Evolutionary conservation across 2,888 invertebrate genomes (phyloP).

Genomic region (Drosophila meridiana): DNA sequence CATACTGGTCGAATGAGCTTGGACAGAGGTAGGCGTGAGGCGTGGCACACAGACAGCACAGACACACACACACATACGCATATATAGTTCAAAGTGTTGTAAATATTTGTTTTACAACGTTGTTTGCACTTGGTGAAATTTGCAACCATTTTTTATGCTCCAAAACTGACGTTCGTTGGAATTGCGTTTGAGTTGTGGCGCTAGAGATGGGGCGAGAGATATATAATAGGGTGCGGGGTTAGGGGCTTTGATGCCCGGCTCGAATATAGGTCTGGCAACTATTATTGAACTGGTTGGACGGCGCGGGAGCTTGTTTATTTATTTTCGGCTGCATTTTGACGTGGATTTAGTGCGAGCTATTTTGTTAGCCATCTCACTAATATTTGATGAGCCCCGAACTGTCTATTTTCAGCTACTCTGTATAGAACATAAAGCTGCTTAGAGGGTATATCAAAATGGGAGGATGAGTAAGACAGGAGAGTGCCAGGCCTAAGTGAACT

Average conservation of each 20-base stretch:
- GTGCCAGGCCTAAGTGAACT: not conserved
- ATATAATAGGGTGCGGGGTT: not conserved
- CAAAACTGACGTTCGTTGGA: conserved; percentile 40
- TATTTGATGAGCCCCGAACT: conserved; percentile 61
- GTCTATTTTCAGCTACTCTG: conserved; percentile 21
- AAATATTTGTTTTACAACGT: conserved; percentile 75
- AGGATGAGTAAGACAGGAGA: too few relatives aligned
- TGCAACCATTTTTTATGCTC: conserved; percentile 66
- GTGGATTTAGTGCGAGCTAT: conserved; percentile 74
- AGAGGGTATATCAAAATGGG: not conserved
- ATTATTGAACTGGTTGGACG: conserved; percentile 26
- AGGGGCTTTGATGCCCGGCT: not conserved
- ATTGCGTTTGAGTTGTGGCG: conserved; percentile 25
- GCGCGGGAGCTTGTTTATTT: conserved; percentile 50
- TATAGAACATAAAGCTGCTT: not conserved
- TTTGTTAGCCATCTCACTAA: conserved; percentile 70
- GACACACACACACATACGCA: conserved; percentile 2
- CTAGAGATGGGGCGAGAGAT: not conserved
- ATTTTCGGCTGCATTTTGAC: conserved; percentile 61
- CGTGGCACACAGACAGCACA: conserved; percentile 15
- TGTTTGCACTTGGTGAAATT: conserved; percentile 75
- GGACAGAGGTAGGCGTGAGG: conserved; percentile 22
- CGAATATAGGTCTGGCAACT: conserved; percentile 37
- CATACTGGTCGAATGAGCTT: conserved; percentile 43
- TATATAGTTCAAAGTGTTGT: conserved; percentile 70